Base-by-base conservation (phyloP, 1,140 invertebrate species). In the Hylaeus volcanicus region DNA sequence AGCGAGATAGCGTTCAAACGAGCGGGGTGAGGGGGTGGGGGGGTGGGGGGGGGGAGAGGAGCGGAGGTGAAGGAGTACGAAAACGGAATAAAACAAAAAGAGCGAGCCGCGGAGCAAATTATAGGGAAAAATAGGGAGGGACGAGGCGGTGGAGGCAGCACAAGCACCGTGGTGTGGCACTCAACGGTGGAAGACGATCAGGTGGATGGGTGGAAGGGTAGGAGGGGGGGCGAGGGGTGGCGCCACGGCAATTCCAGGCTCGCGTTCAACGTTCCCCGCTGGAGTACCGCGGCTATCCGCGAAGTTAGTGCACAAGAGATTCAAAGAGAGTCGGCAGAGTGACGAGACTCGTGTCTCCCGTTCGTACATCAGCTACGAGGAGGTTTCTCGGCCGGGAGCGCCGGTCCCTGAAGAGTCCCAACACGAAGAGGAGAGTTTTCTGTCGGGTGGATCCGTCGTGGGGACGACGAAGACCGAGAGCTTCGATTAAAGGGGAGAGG, bases 211-310 rank as follows among this genome's bases (percentile, higher is more conserved):
- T 71, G 63, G 76, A 79, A 69, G 79, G 79, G 85, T 72, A 83
- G 87, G 81, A 88, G 81, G 85, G 83, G 81, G 85, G 87, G 51
- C 0, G 88, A 88, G 91, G 91, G 92, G 90, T 93, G 92, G 92
- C 92, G 92, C 92, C 91, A 93, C 90, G 81, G 90, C 90, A 90
- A 92, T 92, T 92, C 89, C 91, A 91, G 89, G 90, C 89, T 91
- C 90, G 91, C 91, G 92, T 91, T 91, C 88, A 90, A 92, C 91
- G 85, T 84, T 87, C 74, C 74, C 75, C 65, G 61, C 45, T 83
- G 88, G 90, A 90, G 92, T 92, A 90, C 89, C 82, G 90, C 90
- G 89, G 90, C 90, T 88, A 90, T 82, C 89, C 88, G 90, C 89
- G 83, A 89, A 89, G 90, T 90, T 89, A 90, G 90, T 89, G 89